Base-by-base conservation (phyloP, 64 coral and sea anemone species). In the Trachythela sp. region DNA sequence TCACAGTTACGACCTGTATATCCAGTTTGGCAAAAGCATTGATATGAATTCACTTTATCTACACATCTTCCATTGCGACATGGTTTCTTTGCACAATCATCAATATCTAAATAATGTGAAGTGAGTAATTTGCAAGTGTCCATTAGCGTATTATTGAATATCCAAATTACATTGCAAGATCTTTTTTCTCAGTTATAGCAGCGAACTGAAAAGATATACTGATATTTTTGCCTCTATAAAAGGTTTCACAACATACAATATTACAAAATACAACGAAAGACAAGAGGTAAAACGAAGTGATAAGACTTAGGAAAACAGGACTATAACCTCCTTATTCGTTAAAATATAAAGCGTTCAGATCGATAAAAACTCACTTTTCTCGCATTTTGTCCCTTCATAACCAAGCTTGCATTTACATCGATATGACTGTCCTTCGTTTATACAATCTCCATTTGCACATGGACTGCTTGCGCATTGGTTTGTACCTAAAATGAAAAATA, bases 61-160 rank as follows among this genome's bases (percentile, higher is more conserved):
- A 86, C 32, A 50, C 90, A 94, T 2, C 51, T 91, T 0, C 39
- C 93, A 75, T 94, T 89, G 22, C 85, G 32, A 35, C 93, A 94
- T 48, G 87, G 86, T 9, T 10, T 71, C 34, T 56, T 52, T 10
- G 33, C 10, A 50, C 93, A 91, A 8, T 89, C 80, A 26, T 92
- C 40, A n/a, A 94, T 35, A 90, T 89, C 89, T 94, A 80, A 6
- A 45, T 45, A 45, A 45, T 45, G 11, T 11, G 11, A 45, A 45
- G 4, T 45, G 4, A 45, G 11, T 72, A 71, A 2, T 76, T 42
- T 34, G 8, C 7, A 17, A 76, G 0, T 36, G 87, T 77, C 1
- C n/a, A n/a, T n/a, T n/a, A n/a, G n/a, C n/a, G n/a, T n/a, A n/a
- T n/a, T n/a, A n/a, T n/a, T n/a, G n/a, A n/a, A n/a, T n/a, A n/a